Evolutionary conservation across 2,113 vertebrate genomes (phyloP).

Genomic region (Holacanthus passer): DNA sequence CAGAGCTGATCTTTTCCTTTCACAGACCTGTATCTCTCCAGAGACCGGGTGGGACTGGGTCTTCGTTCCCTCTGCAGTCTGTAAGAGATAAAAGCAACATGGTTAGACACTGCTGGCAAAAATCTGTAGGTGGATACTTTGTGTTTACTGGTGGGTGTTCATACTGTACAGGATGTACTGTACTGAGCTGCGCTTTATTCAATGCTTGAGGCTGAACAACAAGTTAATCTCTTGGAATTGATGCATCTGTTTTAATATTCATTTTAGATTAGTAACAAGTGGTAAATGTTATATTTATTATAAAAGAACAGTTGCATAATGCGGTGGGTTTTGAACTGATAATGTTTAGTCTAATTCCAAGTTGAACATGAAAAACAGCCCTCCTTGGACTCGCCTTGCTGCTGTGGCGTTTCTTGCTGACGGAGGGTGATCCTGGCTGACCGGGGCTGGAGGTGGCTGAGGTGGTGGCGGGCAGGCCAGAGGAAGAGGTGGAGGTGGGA

Average conservation of each 20-base stretch:
- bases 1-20: slow-evolving; percentile 2
- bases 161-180: slow-evolving; percentile 13
- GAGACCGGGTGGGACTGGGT: slow-evolving; percentile 90
- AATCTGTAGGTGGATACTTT: slow-evolving; percentile 25
- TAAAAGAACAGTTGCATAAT: background rate
- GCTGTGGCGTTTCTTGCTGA: slow-evolving; percentile 96
- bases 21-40: slow-evolving; percentile 96
- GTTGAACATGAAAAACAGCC: too few species aligned
- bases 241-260: slow-evolving; percentile 6
- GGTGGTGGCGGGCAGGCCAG: slow-evolving; percentile 85
- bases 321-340: background rate
- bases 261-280: background rate
- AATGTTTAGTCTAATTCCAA: too few species aligned
- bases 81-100: slow-evolving; percentile 55
- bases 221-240: background rate
- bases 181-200: background rate
- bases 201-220: slow-evolving; percentile 26
- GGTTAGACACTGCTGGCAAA: slow-evolving; percentile 2
- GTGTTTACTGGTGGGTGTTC: slow-evolving; percentile 41
- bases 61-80: slow-evolving; percentile 90
- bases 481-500: slow-evolving; percentile 81
- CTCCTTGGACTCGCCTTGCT: slow-evolving; percentile 88
- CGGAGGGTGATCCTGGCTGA: slow-evolving; percentile 94
- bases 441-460: slow-evolving; percentile 93
- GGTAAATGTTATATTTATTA: background rate